A percentile compares a stretch with the other conserved stretches of the same genome.
Evolutionary conservation across 2,888 invertebrate species (phyloP).

Genomic region (Mechanitis mazaeus): DNA sequence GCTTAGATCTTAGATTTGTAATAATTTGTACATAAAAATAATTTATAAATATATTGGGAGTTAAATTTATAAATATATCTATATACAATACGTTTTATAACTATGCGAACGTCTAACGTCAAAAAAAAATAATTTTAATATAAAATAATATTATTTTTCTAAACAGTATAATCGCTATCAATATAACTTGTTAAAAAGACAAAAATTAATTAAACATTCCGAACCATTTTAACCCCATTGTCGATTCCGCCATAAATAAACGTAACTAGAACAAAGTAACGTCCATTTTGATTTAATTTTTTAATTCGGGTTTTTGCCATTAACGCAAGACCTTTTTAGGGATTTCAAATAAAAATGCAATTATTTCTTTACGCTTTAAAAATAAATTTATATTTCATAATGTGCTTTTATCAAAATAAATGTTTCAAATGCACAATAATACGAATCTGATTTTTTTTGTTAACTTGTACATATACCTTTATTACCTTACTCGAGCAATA

Average conservation of each 20-base stretch:
- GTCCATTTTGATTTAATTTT: slow-evolving; percentile 6
- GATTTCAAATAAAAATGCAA: slow-evolving; percentile 7
- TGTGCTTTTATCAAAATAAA: background rate
- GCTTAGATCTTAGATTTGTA: too few relatives aligned
- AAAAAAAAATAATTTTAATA: too few relatives aligned
- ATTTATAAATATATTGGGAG: too few relatives aligned
- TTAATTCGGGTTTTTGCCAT: background rate
- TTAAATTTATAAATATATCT: too few relatives aligned
- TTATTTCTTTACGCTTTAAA: background rate
- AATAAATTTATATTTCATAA: too few relatives aligned
- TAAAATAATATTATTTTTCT: too few relatives aligned
- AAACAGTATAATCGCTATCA: background rate
- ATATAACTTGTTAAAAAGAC: slow-evolving; percentile 1
- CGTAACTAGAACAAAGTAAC: background rate
- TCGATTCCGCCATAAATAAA: slow-evolving; percentile 5
- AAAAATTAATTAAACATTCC: slow-evolving; percentile 16
- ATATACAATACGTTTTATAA: too few relatives aligned
- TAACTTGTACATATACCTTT: background rate
- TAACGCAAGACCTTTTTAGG: background rate
- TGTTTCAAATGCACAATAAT: background rate
- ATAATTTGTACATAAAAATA: too few relatives aligned
- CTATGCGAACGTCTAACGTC: too few relatives aligned
- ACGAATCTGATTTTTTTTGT: background rate
- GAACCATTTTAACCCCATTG: slow-evolving; percentile 9
- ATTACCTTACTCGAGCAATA: background rate